Conservation (phyloP, 2,113 vertebrate species). For the Notothenia coriiceps region DNA sequence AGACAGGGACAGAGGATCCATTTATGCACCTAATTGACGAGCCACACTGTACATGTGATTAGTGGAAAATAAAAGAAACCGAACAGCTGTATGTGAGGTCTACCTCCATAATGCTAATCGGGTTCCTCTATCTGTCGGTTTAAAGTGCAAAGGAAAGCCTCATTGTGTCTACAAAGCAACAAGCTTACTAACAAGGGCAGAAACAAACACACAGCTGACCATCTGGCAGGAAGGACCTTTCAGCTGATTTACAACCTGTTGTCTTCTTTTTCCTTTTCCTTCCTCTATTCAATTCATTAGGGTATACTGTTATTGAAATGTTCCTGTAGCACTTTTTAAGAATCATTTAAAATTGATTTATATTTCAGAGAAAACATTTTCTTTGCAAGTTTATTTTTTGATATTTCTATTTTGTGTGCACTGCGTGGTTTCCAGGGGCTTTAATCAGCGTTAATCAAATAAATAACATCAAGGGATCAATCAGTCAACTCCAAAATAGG, state of each 20-base stretch:
- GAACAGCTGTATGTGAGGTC: slow-evolving; percentile 38
- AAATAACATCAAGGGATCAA: not conserved
- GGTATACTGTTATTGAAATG: slow-evolving; percentile 12
- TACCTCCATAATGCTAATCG: slow-evolving; percentile 45
- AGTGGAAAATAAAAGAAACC: slow-evolving; percentile 45
- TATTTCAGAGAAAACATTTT: not conserved
- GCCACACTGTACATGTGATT: slow-evolving; percentile 42
- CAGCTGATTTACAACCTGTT: slow-evolving; percentile 33
- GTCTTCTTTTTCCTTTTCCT: slow-evolving; percentile 29
- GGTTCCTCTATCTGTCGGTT: slow-evolving; percentile 46
- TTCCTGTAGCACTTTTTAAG: not conserved
- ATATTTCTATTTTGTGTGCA: not conserved
- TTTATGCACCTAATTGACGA: slow-evolving; percentile 60
- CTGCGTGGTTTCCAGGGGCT: not conserved
- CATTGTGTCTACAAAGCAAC: slow-evolving; percentile 23
- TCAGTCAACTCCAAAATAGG: not conserved
- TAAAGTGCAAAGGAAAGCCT: slow-evolving; percentile 10
- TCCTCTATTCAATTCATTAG: slow-evolving; percentile 14
- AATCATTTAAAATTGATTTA: slow-evolving; percentile 25
- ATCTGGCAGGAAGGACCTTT: slow-evolving; percentile 64
- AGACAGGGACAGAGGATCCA: slow-evolving; percentile 37
- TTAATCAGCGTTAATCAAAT: slow-evolving; percentile 1
- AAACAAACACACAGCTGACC: slow-evolving; percentile 30
- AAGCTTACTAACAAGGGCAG: not conserved
- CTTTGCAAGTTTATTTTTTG: not conserved